Percentiles rank a stretch among this genome's conserved stretches.
These are phyloP conservation scores for Drosophila rellima DNA, from an alignment of 2,888 invertebrate species.

Conservation along the genomic window DNA sequence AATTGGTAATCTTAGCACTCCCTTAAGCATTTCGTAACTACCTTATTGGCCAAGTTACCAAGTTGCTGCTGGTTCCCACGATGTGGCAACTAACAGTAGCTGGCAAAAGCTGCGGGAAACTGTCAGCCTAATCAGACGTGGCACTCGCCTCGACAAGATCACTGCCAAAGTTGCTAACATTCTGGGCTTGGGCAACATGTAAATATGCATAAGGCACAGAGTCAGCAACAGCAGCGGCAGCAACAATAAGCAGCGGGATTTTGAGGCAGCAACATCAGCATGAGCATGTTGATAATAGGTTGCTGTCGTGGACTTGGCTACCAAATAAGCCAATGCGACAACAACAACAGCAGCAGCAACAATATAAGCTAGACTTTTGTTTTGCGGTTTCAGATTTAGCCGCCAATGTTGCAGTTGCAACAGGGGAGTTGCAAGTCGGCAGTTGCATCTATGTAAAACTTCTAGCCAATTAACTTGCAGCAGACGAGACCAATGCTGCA, in stretches of 20 bases:
- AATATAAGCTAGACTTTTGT: slow-evolving; percentile 34
- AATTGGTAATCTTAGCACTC: slow-evolving; percentile 1
- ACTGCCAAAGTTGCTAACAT: slow-evolving; percentile 57
- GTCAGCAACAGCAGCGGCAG: slow-evolving; percentile 19
- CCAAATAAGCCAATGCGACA: slow-evolving; percentile 68
- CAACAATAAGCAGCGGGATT: slow-evolving; percentile 58
- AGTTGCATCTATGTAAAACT: slow-evolving; percentile 74
- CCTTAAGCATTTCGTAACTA: not conserved
- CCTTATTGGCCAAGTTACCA: slow-evolving; percentile 5
- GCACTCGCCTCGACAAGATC: slow-evolving; percentile 72
- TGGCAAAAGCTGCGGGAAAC: slow-evolving; percentile 65
- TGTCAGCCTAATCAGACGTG: slow-evolving; percentile 77
- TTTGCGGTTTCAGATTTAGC: slow-evolving; percentile 61
- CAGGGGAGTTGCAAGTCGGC: slow-evolving; percentile 31
- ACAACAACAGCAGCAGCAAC: slow-evolving; percentile 40
- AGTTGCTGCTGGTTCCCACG: slow-evolving; percentile 59
- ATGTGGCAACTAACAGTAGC: slow-evolving; percentile 66
- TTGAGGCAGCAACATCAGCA: slow-evolving; percentile 52
- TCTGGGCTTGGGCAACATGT: slow-evolving; percentile 50
- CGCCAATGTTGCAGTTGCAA: slow-evolving; percentile 58
- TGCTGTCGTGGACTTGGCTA: slow-evolving; percentile 40
- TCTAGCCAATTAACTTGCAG: slow-evolving; percentile 77
- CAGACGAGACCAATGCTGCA: slow-evolving; percentile 45
- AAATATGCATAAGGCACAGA: slow-evolving; percentile 70
- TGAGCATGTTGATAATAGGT: slow-evolving; percentile 63